Evolutionary conservation across 2,888 invertebrate species (phyloP), one percentile per base, ranked within the genome.

Genomic region (Plusia festucae): DNA sequence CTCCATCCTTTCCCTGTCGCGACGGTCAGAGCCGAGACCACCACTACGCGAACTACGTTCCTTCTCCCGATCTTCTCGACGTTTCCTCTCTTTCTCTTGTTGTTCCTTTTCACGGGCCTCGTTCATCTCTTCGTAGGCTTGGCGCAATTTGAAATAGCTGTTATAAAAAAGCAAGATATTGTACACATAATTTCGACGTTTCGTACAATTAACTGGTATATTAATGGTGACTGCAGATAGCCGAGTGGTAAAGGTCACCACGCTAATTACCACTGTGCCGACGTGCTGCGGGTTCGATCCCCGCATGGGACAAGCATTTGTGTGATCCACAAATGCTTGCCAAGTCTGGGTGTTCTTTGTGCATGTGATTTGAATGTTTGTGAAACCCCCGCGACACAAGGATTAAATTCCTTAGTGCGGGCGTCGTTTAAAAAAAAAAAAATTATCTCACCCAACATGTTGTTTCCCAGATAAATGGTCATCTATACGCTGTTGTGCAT

Each of bases 381-480:
- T n/a, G n/a, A n/a, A n/a, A n/a, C n/a, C n/a, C n/a, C n/a, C n/a
- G n/a, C n/a, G n/a, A n/a, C n/a, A n/a, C n/a, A n/a, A n/a, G n/a
- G n/a, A n/a, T n/a, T n/a, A n/a, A n/a, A n/a, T n/a, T n/a, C n/a
- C n/a, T n/a, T n/a, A n/a, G n/a, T n/a, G n/a, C n/a, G n/a, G n/a
- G n/a, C n/a, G n/a, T n/a, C n/a, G n/a, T n/a, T n/a, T 16, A 30
- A 57, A 11, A 62, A 49, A 11, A 0, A 0, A 49, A 2, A 3
- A 18, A 46, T 44, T 9, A 51, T 60, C 97, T 94, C 96, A 98
- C 87, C 99, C 99, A 74, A 99, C 97, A 95, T 99, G 99, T 91
- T 99, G 99, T 94, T 99, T 99, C 32, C 99, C 99, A 96, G 98
- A 98, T 64, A 99, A 95, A 95, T 99, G 99, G 90, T 99, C 99